Evolutionary conservation across 2,797 vertebrate species (phyloP).

Genomic region (Thunnus albacares): DNA sequence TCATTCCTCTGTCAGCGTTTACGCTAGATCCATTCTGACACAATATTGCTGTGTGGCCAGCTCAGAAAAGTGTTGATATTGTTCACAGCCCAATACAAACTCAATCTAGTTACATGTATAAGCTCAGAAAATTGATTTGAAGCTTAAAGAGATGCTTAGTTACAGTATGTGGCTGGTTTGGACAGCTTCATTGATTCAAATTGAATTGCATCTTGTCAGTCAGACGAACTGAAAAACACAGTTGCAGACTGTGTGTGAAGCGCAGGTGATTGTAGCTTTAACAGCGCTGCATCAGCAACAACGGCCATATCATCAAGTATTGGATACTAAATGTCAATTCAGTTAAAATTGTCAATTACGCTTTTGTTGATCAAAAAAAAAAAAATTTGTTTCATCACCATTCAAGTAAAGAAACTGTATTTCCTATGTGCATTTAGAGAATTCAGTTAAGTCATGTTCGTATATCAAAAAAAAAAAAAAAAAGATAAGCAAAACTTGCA

Average conservation of each 20-base stretch:
- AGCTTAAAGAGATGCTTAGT: background rate
- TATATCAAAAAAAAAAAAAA: background rate
- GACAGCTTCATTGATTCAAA: constrained; percentile 9
- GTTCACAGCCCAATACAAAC: background rate
- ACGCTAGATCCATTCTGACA: background rate
- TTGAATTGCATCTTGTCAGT: constrained; percentile 1
- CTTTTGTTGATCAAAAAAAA: background rate
- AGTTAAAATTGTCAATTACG: background rate
- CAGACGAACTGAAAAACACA: constrained; percentile 12
- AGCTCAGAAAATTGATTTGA: background rate
- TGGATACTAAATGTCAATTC: too few relatives aligned
- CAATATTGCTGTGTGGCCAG: background rate
- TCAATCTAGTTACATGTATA: background rate
- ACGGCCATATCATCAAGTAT: constrained; percentile 16
- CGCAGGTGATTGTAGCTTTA: constrained; percentile 15
- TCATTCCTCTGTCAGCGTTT: background rate
- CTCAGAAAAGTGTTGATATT: constrained; percentile 12
- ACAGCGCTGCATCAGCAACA: constrained; percentile 21
- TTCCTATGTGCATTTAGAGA: background rate
- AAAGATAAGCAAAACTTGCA: background rate
- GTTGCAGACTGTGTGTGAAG: constrained; percentile 1
- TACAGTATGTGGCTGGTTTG: background rate
- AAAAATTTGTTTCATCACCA: background rate
- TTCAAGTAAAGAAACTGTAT: background rate
- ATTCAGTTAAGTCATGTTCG: background rate